These are phyloP conservation scores for Dendrolimus houi DNA, from an alignment of 2,888 invertebrate genomes.

Conservation along the genomic window DNA sequence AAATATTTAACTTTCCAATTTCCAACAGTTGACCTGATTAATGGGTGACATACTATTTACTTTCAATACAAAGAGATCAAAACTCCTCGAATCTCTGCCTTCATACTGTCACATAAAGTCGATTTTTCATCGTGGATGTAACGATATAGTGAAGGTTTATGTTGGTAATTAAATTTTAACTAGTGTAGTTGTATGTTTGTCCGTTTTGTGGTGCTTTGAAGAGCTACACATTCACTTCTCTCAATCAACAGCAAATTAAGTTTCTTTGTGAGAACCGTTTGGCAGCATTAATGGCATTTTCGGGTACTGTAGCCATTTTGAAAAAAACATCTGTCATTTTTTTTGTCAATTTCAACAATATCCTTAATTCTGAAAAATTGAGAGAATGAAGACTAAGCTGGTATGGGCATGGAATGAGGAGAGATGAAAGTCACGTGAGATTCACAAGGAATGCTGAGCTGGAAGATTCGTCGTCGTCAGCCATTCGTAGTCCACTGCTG, in stretches of 20 bases:
- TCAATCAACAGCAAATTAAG: background rate
- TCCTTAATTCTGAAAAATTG: no score
- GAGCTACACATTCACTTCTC: background rate
- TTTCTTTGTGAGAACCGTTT: no score
- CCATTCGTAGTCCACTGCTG: no score
- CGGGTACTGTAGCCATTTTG: no score
- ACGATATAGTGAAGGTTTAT: background rate
- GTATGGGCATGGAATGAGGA: no score
- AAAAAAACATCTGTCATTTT: no score
- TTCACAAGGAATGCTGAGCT: no score
- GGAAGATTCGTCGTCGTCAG: no score
- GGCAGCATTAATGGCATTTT: no score
- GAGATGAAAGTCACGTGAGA: no score
- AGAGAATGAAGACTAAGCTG: no score
- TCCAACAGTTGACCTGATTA: conserved; percentile 37
- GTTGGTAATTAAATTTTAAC: background rate
- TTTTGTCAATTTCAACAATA: no score
- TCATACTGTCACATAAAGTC: background rate
- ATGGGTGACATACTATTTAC: conserved; percentile 7
- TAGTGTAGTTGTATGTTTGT: background rate
- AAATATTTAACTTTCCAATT: conserved; percentile 24
- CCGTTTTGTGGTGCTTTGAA: background rate
- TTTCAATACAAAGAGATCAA: conserved; percentile 1
- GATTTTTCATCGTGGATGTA: background rate
- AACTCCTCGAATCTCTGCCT: background rate